phyloP scores from a whole-genome alignment of 2,797 vertebrate genomes.

The Crenichthys baileyi region DNA sequence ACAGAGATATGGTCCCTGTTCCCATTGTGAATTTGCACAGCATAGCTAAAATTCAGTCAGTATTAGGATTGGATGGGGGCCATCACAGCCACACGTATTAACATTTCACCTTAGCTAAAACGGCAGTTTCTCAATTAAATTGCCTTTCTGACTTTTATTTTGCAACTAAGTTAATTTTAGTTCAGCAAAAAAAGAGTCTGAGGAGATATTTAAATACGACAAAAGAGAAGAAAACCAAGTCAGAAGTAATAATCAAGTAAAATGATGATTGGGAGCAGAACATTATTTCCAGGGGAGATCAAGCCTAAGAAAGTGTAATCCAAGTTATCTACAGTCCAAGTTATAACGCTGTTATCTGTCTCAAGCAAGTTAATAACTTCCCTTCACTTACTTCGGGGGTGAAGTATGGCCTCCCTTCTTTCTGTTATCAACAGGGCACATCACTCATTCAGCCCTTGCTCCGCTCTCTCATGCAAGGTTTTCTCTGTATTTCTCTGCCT shows the following conservation, averaged over 20 bases:
- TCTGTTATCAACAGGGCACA: constrained; percentile 55
- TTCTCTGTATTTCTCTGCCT: constrained; percentile 60
- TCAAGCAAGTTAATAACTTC: constrained; percentile 74
- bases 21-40: constrained; percentile 17
- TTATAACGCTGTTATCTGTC: constrained; percentile 73
- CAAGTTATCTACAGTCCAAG: constrained; percentile 71
- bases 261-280: constrained; percentile 49
- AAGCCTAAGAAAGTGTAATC: constrained; percentile 51
- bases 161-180: constrained; percentile 43
- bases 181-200: constrained; percentile 30
- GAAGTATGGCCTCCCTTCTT: constrained; percentile 59
- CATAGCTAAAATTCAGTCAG: not conserved
- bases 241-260: constrained; percentile 32
- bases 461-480: constrained; percentile 42
- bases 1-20: not conserved
- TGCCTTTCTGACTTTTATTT: constrained; percentile 45
- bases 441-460: constrained; percentile 64
- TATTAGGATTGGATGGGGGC: not conserved
- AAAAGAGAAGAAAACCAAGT: constrained; percentile 35
- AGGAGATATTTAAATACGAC: constrained; percentile 48
- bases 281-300: constrained; percentile 45
- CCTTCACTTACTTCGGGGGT: constrained; percentile 65
- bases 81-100: not conserved
- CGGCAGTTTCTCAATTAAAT: constrained; percentile 42
- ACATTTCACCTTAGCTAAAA: constrained; percentile 22